These are phyloP conservation scores for Lampris incognitus DNA, from an alignment of 2,113 vertebrate species.

Conservation along the genomic window DNA sequence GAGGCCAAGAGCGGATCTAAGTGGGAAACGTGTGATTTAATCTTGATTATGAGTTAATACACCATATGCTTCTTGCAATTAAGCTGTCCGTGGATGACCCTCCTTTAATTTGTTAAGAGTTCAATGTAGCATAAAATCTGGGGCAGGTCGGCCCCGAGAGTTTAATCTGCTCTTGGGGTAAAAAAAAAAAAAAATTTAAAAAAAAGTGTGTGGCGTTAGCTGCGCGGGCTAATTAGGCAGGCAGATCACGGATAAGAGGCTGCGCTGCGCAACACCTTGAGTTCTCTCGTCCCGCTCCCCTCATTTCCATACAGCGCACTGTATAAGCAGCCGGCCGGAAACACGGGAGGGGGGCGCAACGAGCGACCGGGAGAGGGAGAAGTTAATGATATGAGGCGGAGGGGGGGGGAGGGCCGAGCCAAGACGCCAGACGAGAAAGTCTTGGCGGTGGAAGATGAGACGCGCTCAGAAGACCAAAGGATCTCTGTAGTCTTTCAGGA, in stretches of 20 bases:
- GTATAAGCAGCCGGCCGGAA: conserved; percentile 61
- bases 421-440: conserved; percentile 28
- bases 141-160: conserved; percentile 79
- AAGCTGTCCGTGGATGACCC: conserved; percentile 81
- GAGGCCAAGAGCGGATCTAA: conserved; percentile 48
- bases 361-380: neutral
- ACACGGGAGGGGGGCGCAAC: conserved; percentile 2
- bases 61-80: conserved; percentile 82
- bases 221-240: conserved; percentile 72
- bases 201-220: conserved; percentile 45
- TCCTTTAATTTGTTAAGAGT: conserved; percentile 82
- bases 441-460: conserved; percentile 52
- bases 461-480: conserved; percentile 57
- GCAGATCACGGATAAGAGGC: conserved; percentile 70
- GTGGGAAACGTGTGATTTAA: conserved; percentile 75
- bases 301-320: conserved; percentile 49
- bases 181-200: neutral
- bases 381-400: neutral
- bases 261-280: conserved; percentile 66
- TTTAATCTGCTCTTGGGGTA: conserved; percentile 75
- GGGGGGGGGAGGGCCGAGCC: conserved; percentile 27
- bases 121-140: conserved; percentile 84
- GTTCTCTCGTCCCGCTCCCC: conserved; percentile 47
- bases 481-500: conserved; percentile 47
- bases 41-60: conserved; percentile 83